phyloP scores from a whole-genome alignment of 2,113 vertebrate genomes.

The Noctilio leporinus region DNA sequence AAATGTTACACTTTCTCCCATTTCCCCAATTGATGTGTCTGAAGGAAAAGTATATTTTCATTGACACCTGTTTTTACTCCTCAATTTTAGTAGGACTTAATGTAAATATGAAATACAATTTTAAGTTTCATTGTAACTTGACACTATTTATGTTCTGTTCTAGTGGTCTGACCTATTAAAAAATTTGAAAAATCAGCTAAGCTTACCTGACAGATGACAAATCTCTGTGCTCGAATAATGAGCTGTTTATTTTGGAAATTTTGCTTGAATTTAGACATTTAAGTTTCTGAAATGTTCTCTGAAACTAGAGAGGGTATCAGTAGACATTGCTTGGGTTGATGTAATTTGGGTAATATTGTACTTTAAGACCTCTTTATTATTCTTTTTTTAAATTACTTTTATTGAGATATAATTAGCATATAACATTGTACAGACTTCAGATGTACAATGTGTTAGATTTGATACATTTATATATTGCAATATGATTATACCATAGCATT shows the following conservation, averaged over 20 bases:
- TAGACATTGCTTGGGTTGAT: neutral
- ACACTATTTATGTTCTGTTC: neutral
- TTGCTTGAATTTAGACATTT: neutral
- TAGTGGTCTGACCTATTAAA: neutral
- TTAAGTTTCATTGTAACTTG: neutral
- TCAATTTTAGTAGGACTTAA: slow-evolving; percentile 18
- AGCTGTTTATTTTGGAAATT: neutral
- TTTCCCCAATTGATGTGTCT: neutral
- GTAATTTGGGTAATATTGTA: neutral
- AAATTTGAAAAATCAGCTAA: neutral
- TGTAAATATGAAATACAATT: neutral
- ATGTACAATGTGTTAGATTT: neutral
- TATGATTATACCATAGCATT: neutral
- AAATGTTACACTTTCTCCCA: neutral
- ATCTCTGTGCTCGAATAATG: neutral
- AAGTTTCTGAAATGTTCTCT: neutral
- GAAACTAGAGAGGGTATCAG: neutral
- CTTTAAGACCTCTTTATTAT: neutral
- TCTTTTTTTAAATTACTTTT: neutral
- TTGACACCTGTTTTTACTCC: neutral
- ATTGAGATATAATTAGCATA: neutral
- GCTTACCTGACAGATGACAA: neutral
- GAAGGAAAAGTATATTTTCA: neutral
- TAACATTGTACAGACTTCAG: neutral
- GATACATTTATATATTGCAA: neutral